Percentiles rank a stretch among this genome's conserved stretches.
These are phyloP conservation scores for Cricetomys ansorgei DNA, from an alignment of 2,113 vertebrate genomes.

Conservation along the genomic window DNA sequence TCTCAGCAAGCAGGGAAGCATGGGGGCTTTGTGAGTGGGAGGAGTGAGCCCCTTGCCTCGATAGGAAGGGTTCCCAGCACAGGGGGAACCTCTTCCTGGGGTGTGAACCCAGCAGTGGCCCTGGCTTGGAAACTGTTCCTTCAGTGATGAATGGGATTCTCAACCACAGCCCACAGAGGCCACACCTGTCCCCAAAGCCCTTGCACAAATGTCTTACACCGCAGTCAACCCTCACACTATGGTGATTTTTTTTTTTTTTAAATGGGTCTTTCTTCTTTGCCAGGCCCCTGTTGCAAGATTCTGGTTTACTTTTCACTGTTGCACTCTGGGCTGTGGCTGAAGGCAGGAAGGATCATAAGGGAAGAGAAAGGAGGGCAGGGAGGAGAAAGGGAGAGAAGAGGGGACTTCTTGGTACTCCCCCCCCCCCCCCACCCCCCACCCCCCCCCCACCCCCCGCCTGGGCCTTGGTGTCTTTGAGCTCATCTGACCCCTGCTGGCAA, in stretches of 20 bases:
- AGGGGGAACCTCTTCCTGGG: rapidly evolving
- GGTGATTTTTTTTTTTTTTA: neutral
- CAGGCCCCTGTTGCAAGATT: neutral
- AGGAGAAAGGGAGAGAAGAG: rapidly evolving
- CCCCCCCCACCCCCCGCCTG: too few species aligned
- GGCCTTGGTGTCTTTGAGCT: neutral
- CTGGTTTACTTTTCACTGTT: neutral
- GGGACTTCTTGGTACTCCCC: too few species aligned
- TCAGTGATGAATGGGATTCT: neutral
- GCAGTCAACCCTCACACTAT: neutral
- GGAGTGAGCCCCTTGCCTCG: neutral
- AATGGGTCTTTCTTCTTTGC: neutral
- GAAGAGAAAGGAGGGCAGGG: neutral
- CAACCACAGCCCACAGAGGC: neutral
- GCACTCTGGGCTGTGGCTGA: neutral
- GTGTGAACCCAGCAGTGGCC: rapidly evolving
- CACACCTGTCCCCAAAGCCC: neutral
- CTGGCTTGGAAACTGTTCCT: neutral
- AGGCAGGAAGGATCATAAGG: neutral
- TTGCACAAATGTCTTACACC: rapidly evolving
- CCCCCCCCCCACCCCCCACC: too few species aligned
- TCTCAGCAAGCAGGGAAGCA: neutral
- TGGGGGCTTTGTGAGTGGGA: neutral
- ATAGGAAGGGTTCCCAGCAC: rapidly evolving
- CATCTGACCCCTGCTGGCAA: neutral